Percentiles rank a stretch among this genome's conserved stretches.
Evolutionary conservation across 2,888 invertebrate species (phyloP).

Genomic region (Ypsolopha scabrella): DNA sequence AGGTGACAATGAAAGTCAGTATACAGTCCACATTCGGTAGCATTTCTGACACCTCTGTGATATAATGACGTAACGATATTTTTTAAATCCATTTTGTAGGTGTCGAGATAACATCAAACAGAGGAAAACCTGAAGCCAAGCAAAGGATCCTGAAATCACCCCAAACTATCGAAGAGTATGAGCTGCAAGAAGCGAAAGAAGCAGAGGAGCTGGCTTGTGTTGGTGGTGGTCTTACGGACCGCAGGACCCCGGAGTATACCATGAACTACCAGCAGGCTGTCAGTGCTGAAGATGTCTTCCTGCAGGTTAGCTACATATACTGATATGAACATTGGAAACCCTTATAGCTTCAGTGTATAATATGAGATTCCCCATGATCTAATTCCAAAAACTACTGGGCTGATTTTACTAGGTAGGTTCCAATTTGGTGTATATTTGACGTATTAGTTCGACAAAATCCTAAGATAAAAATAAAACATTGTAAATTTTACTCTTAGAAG

Average conservation of each 20-base stretch:
- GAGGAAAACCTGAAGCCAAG: slow-evolving; percentile 19
- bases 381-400: too few species aligned
- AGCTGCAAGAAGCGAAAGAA: slow-evolving; percentile 62
- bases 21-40: not conserved
- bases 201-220: slow-evolving; percentile 48
- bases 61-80: not conserved
- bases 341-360: too few species aligned
- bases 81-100: slow-evolving; percentile 17
- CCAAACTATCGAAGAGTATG: slow-evolving; percentile 54
- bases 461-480: too few species aligned
- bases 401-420: too few species aligned
- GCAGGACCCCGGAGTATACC: slow-evolving; percentile 79
- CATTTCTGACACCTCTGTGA: not conserved
- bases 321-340: too few species aligned
- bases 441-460: too few species aligned
- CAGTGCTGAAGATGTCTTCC: slow-evolving; percentile 85
- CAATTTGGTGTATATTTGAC: too few species aligned
- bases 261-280: slow-evolving; percentile 89
- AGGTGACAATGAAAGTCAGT: too few species aligned
- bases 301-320: slow-evolving; percentile 71
- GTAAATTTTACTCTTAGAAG: too few species aligned
- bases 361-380: too few species aligned
- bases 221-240: slow-evolving; percentile 67
- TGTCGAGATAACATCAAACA: slow-evolving; percentile 45
- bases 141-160: slow-evolving; percentile 20